phyloP scores from a whole-genome alignment of 2,113 vertebrate genomes.

The Coregonus clupeaformis region DNA sequence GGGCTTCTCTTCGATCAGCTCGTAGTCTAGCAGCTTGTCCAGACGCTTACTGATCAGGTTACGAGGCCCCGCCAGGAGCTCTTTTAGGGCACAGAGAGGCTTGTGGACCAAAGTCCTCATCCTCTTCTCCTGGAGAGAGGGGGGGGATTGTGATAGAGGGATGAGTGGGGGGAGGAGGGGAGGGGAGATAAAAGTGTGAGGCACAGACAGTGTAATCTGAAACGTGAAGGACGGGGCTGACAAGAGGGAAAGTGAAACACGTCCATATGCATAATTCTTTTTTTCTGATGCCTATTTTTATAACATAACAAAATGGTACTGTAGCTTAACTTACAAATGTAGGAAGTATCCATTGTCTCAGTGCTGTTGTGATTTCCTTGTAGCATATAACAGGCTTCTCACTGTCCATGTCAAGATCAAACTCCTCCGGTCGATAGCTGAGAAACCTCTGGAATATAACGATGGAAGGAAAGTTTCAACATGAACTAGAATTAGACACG shows the following conservation, averaged over 20 bases:
- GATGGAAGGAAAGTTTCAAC: background rate
- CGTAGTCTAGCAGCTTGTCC: conserved; percentile 93
- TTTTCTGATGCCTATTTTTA: background rate
- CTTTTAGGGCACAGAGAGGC: conserved; percentile 79
- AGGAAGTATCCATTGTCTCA: conserved; percentile 77
- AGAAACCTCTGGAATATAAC: conserved; percentile 77
- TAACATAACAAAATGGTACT: background rate
- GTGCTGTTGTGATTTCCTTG: conserved; percentile 67
- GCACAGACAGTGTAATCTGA: background rate
- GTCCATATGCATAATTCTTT: background rate
- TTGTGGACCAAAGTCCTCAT: conserved; percentile 79
- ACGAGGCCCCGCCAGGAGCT: conserved; percentile 83
- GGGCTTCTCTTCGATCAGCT: conserved; percentile 81
- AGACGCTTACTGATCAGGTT: conserved; percentile 90
- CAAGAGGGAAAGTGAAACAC: too few species aligned
- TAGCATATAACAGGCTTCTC: conserved; percentile 73
- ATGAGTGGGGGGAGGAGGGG: background rate
- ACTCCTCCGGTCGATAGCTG: conserved; percentile 72
- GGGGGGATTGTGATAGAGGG: background rate
- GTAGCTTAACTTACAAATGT: conserved; percentile 79
- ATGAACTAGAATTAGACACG: background rate
- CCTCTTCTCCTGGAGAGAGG: conserved; percentile 74
- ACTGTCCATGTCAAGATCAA: conserved; percentile 76
- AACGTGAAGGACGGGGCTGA: background rate
- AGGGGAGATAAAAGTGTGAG: background rate